These are phyloP conservation scores for Hylaeus anthracinus DNA, from an alignment of 1,140 invertebrate species.

Conservation along the genomic window DNA sequence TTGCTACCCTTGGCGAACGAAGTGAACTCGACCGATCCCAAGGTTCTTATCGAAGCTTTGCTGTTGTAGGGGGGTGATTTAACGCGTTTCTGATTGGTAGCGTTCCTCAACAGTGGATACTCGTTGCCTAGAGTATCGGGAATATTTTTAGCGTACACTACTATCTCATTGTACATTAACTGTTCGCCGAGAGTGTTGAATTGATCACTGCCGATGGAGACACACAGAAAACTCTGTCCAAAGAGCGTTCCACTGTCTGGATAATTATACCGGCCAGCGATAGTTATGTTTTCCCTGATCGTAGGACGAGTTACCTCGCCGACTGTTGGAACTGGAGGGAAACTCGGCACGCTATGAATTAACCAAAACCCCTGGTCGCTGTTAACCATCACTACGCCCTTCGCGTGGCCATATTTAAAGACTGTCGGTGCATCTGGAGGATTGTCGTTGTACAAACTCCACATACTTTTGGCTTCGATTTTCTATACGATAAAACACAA, in stretches of 20 bases:
- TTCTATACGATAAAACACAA: neutral
- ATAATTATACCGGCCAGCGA: constrained; percentile 84
- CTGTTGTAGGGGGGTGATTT: constrained; percentile 84
- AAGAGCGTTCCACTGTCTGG: constrained; percentile 86
- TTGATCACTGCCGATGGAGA: constrained; percentile 85
- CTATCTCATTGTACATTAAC: constrained; percentile 89
- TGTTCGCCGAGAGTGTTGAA: constrained; percentile 88
- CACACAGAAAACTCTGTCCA: constrained; percentile 94
- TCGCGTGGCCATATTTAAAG: constrained; percentile 88
- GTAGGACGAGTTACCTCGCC: constrained; percentile 36
- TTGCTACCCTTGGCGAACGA: constrained; percentile 90
- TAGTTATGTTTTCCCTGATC: neutral
- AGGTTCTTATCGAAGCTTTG: constrained; percentile 82
- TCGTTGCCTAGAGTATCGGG: constrained; percentile 79
- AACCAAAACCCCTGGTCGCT: constrained; percentile 91
- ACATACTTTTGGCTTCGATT: constrained; percentile 74
- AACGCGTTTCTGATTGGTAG: constrained; percentile 83
- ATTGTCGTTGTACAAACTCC: constrained; percentile 93
- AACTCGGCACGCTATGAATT: constrained; percentile 94
- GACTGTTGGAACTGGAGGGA: constrained; percentile 83
- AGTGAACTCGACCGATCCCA: constrained; percentile 83
- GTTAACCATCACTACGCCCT: constrained; percentile 91
- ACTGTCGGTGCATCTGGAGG: constrained; percentile 84
- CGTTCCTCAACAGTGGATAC: constrained; percentile 84
- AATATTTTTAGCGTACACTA: constrained; percentile 84